These are phyloP conservation scores for Mustelus asterias DNA, from an alignment of 2,113 vertebrate species.

Conservation along the genomic window DNA sequence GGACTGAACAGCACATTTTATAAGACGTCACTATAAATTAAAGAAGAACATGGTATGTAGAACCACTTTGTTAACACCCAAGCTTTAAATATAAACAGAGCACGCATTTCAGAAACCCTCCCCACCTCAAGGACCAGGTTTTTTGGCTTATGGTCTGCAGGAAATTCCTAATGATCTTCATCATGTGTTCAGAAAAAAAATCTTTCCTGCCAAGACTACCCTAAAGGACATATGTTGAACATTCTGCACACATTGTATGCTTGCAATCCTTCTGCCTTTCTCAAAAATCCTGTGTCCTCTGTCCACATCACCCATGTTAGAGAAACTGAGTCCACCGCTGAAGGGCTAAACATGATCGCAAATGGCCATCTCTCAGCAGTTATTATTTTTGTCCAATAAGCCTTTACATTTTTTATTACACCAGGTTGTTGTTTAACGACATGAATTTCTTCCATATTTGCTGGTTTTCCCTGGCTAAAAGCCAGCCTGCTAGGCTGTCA, in stretches of 20 bases:
- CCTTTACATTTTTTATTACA: slow-evolving; percentile 29
- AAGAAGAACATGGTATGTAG: neutral
- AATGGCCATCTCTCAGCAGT: neutral
- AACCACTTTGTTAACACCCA: slow-evolving; percentile 24
- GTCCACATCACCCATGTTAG: neutral
- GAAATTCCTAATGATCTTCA: slow-evolving; percentile 96
- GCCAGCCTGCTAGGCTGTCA: slow-evolving; percentile 60
- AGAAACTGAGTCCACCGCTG: neutral
- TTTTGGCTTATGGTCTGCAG: slow-evolving; percentile 78
- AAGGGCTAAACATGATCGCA: neutral
- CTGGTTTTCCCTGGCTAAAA: slow-evolving; percentile 63
- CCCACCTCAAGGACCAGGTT: neutral
- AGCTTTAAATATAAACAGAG: slow-evolving; percentile 7
- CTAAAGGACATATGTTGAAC: slow-evolving; percentile 64
- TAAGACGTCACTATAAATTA: neutral
- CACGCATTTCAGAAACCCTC: neutral
- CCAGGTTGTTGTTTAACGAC: slow-evolving; percentile 30
- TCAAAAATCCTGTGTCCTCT: neutral
- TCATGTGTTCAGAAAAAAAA: slow-evolving; percentile 62
- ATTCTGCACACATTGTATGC: slow-evolving; percentile 41
- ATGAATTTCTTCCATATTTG: slow-evolving; percentile 49
- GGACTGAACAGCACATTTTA: neutral
- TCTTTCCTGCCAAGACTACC: slow-evolving; percentile 70
- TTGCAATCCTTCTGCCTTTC: slow-evolving; percentile 28
- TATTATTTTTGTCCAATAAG: neutral